phyloP scores from a whole-genome alignment of 2,113 vertebrate species.

The Entelurus aequoreus region DNA sequence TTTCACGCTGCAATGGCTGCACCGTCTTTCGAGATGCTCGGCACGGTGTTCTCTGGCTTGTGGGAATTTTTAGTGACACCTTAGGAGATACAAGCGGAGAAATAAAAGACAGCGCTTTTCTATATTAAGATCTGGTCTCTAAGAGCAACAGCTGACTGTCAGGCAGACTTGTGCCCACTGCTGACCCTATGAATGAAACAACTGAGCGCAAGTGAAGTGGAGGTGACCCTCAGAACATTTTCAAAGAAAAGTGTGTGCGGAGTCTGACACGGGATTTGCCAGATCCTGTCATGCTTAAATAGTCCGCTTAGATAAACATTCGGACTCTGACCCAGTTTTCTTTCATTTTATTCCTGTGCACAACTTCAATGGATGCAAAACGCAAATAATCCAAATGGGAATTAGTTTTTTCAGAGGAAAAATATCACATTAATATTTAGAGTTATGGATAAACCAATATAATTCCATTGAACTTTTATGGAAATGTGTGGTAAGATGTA shows the following conservation, averaged over 20 bases:
- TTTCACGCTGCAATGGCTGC: conserved; percentile 9
- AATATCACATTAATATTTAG: not conserved
- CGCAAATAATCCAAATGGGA: not conserved
- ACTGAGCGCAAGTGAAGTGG: not conserved
- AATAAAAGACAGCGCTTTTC: conserved; percentile 27
- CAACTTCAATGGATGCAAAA: not conserved
- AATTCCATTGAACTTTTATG: not conserved
- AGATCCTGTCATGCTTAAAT: conserved; percentile 2
- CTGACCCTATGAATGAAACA: not conserved
- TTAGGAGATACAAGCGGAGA: conserved; percentile 17
- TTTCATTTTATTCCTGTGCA: not conserved
- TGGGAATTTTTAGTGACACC: conserved; percentile 37
- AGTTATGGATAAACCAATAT: not conserved
- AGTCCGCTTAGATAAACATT: not conserved
- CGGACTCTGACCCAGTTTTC: not conserved
- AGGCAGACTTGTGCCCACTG: conserved; percentile 41
- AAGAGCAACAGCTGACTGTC: conserved; percentile 56
- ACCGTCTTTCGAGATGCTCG: conserved; percentile 28
- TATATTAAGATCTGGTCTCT: conserved; percentile 62
- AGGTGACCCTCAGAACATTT: no score
- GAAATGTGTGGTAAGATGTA: not conserved
- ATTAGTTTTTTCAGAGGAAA: not conserved
- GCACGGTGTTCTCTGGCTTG: conserved; percentile 22
- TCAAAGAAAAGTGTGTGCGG: not conserved
- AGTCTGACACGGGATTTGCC: not conserved